phyloP scores from a whole-genome alignment of 2,797 vertebrate genomes.

The Hypotaenidia okinawae region DNA sequence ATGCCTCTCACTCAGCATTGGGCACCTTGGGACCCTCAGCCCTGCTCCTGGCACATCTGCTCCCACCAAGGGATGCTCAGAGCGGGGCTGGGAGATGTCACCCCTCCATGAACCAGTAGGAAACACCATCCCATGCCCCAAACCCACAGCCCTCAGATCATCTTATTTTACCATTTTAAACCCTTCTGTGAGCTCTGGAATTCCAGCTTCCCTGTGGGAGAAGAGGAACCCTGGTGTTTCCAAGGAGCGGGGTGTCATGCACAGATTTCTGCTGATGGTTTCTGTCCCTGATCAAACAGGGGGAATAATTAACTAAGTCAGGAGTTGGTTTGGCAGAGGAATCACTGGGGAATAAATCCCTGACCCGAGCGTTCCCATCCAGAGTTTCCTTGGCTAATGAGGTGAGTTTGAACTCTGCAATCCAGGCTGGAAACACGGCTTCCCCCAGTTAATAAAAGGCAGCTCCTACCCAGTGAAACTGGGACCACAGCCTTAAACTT shows the following conservation, averaged over 20 bases:
- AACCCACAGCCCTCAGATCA: neutral
- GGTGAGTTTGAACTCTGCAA: neutral
- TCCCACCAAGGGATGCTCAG: neutral
- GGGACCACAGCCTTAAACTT: neutral
- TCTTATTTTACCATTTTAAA: neutral
- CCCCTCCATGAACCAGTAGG: neutral
- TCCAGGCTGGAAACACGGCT: neutral
- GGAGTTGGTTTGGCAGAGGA: constrained; percentile 20
- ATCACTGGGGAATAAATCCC: neutral
- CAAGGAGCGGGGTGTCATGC: constrained; percentile 47
- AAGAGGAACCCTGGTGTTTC: neutral
- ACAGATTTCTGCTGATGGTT: constrained; percentile 50
- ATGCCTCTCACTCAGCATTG: neutral
- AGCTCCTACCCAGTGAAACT: neutral
- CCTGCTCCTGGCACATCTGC: neutral
- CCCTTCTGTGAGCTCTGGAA: constrained; percentile 24
- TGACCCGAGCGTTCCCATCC: neutral
- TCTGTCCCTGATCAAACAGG: constrained; percentile 31
- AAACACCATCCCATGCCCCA: neutral
- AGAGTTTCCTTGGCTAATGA: constrained; percentile 33
- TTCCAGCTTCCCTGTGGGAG: constrained; percentile 31
- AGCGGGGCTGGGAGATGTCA: neutral
- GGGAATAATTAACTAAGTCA: neutral
- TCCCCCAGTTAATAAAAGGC: neutral
- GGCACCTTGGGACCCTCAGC: neutral